Base-by-base conservation (phyloP, 2,888 invertebrate species). In the Apocheima hispidaria region DNA sequence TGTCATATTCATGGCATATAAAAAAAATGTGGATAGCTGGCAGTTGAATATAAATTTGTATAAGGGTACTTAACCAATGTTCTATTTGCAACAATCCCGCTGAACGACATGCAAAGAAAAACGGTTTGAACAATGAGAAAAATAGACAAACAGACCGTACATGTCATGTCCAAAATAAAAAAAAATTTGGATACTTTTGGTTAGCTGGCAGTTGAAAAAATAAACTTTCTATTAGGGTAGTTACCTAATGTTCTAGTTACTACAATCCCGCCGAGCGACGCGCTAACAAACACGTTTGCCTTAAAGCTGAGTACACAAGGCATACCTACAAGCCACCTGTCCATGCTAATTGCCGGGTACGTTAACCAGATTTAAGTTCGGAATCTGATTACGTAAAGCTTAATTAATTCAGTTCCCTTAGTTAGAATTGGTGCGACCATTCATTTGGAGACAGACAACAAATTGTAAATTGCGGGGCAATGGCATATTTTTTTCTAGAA, bases 321-420 rank as follows among this genome's bases (percentile, higher is more conserved):
- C n/a, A n/a, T 60, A 61, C 36, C 16, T 38, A 64, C 51, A 60
- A 65, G 58, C 65, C 84, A 89, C 88, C 88, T 88, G 81, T 66
- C 73, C 75, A 66, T 65, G 77, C 82, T 88, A 87, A 88, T 89
- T 89, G 85, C 82, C 73, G 78, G 77, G 79, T 69, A 79, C 83
- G 79, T 75, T 88, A 89, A 89, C 80, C 71, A 81, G 87, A 86
- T 89, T 90, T 85, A 88, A 88, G 84, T 87, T 88, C 75, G 77
- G 79, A 86, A 88, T 86, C 84, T 79, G 83, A 86, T 87, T 89
- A 85, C 83, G 84, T 82, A 79, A 83, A 84, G 82, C 81, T 86
- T 86, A 88, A 88, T 84, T 83, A 88, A 88, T 87, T 82, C 83
- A 81, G 83, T 77, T 83, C 75, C 74, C 81, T 82, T 87, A 86